phyloP scores from a whole-genome alignment of 2,113 vertebrate genomes.

The Emydocephalus ijimae region DNA sequence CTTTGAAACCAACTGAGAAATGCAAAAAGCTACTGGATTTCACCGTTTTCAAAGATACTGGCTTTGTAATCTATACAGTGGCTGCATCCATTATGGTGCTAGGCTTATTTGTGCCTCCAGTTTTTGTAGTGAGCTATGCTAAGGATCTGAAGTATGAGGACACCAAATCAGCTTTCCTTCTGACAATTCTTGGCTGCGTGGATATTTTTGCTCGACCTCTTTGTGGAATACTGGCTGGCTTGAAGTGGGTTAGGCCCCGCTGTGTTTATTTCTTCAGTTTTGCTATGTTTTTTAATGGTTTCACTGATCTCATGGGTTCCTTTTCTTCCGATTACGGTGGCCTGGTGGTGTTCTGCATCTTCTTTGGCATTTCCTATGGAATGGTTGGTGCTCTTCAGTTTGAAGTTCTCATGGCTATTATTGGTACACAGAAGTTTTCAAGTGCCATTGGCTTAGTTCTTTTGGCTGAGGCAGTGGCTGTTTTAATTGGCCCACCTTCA shows the following conservation, averaged over 20 bases:
- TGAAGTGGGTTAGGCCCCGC: constrained; percentile 84
- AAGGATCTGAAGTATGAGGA: constrained; percentile 86
- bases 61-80: constrained; percentile 85
- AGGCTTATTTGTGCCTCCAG: constrained; percentile 91
- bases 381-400: constrained; percentile 98
- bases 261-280: constrained; percentile 93
- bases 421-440: constrained; percentile 90
- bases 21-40: constrained; percentile 85
- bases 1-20: constrained; percentile 38
- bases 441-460: constrained; percentile 94
- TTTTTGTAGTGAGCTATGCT: constrained; percentile 93
- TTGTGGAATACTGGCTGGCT: constrained; percentile 83
- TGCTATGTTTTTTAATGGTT: constrained; percentile 90
- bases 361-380: constrained; percentile 95
- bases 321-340: constrained; percentile 74
- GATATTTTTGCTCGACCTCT: constrained; percentile 91
- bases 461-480: constrained; percentile 87
- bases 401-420: constrained; percentile 95
- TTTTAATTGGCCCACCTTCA: constrained; percentile 88
- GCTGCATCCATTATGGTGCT: constrained; percentile 94
- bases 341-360: constrained; percentile 88
- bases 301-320: constrained; percentile 87
- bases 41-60: constrained; percentile 84
- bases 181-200: constrained; percentile 87
- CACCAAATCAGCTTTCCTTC: constrained; percentile 85